Evolutionary conservation across 2,797 vertebrate genomes (phyloP).

Genomic region (Hephaestus fuliginosus): DNA sequence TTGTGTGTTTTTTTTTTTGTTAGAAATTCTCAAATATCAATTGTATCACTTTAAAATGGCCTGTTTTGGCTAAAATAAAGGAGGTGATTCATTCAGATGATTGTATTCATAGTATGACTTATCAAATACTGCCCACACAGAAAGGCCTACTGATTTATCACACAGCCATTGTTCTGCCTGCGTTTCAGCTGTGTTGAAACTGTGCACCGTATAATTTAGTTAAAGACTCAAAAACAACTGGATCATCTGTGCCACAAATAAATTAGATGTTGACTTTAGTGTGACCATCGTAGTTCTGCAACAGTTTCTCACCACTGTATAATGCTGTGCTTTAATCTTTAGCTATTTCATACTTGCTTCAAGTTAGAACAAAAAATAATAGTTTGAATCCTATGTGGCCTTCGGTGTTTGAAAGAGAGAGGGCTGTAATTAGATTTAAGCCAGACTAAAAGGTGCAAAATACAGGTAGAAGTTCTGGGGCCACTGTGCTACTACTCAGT

Average conservation of each 20-base stretch:
- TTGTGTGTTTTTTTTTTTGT: too few relatives aligned
- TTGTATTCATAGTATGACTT: background rate
- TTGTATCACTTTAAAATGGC: background rate
- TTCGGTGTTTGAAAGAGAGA: background rate
- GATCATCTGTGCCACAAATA: background rate
- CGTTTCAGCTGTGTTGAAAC: slow-evolving; percentile 4
- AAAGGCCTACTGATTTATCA: slow-evolving; percentile 16
- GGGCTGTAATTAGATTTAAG: slow-evolving; percentile 6
- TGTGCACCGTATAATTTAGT: background rate
- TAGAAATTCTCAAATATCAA: background rate
- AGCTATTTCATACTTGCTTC: background rate
- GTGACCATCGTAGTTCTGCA: background rate
- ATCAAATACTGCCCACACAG: slow-evolving; percentile 19
- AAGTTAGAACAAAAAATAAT: slow-evolving; percentile 9
- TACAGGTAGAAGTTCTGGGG: slow-evolving; percentile 19
- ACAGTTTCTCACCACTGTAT: background rate
- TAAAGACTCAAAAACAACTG: background rate
- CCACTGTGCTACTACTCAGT: background rate
- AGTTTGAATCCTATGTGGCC: background rate
- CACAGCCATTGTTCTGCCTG: background rate
- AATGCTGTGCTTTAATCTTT: background rate
- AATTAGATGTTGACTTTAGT: background rate
- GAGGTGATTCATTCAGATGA: background rate
- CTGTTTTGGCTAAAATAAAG: background rate
- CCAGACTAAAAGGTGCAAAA: slow-evolving; percentile 1